Evolutionary conservation across 2,113 vertebrate species (phyloP).

Genomic region (Lanius ludovicianus): DNA sequence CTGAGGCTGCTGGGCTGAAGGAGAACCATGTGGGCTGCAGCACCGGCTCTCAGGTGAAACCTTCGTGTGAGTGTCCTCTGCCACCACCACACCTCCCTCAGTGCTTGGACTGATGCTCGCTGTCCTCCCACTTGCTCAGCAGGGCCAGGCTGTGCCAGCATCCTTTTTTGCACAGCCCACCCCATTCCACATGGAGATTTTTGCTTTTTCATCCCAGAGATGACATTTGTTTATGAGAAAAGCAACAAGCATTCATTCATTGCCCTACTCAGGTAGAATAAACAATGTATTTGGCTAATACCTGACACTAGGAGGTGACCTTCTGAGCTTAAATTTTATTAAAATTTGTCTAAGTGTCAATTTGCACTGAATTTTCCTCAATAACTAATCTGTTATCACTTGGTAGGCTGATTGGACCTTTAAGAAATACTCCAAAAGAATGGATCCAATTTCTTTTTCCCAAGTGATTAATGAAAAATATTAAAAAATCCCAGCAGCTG

Average conservation of each 20-base stretch:
- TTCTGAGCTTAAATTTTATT: neutral
- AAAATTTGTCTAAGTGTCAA: neutral
- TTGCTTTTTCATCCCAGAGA: neutral
- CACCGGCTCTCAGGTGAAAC: rapidly evolving
- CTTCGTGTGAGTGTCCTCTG: neutral
- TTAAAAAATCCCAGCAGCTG: neutral
- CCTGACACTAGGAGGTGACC: neutral
- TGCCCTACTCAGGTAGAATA: neutral
- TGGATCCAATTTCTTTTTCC: neutral
- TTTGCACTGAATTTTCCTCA: neutral
- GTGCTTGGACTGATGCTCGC: rapidly evolving
- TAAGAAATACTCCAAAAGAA: neutral
- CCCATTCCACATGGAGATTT: neutral
- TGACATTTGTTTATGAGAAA: neutral
- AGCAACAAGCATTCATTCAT: neutral
- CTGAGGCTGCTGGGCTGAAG: neutral
- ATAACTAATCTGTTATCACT: neutral
- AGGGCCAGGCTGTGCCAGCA: neutral
- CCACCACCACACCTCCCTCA: neutral
- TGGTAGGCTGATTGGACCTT: neutral
- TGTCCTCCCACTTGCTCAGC: neutral
- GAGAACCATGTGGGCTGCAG: neutral
- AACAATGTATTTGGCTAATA: neutral
- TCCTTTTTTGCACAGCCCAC: neutral
- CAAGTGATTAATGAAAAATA: neutral